Conservation (phyloP, 1,140 invertebrate species). For the Lordiphosa stackelbergi region DNA sequence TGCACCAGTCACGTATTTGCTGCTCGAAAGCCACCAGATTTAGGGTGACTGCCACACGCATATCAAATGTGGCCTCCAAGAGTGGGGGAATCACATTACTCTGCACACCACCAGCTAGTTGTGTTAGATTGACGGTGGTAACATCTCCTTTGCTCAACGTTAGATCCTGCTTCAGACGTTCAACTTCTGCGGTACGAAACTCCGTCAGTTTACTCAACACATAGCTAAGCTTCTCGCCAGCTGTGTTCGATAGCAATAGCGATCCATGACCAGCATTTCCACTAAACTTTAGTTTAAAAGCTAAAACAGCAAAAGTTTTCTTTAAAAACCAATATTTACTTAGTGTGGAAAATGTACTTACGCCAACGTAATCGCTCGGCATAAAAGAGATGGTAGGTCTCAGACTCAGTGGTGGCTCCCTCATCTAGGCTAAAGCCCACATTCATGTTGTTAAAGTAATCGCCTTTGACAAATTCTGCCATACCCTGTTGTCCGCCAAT, state of each 20-base stretch:
- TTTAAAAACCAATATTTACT: background rate
- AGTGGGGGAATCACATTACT: constrained; percentile 93
- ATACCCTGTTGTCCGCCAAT: constrained; percentile 91
- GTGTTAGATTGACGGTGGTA: constrained; percentile 92
- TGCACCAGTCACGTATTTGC: constrained; percentile 84
- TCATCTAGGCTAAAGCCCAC: constrained; percentile 94
- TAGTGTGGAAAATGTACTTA: constrained; percentile 60
- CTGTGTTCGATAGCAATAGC: constrained; percentile 86
- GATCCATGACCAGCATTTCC: constrained; percentile 95
- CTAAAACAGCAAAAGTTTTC: background rate
- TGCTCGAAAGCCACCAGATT: constrained; percentile 85
- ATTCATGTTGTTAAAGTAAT: constrained; percentile 90
- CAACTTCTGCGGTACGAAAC: constrained; percentile 83
- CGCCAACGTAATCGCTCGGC: constrained; percentile 86
- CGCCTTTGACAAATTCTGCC: constrained; percentile 86
- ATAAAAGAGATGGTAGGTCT: constrained; percentile 85
- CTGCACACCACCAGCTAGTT: constrained; percentile 91
- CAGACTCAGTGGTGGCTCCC: constrained; percentile 82
- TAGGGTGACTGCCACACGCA: constrained; percentile 83
- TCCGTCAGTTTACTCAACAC: constrained; percentile 88
- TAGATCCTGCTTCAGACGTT: constrained; percentile 80
- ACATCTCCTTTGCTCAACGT: constrained; percentile 87
- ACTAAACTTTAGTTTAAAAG: constrained; percentile 50
- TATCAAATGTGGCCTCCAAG: constrained; percentile 87
- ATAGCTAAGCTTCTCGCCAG: constrained; percentile 88